Conservation (phyloP, 2,113 vertebrate genomes). For the Procavia capensis region DNA sequence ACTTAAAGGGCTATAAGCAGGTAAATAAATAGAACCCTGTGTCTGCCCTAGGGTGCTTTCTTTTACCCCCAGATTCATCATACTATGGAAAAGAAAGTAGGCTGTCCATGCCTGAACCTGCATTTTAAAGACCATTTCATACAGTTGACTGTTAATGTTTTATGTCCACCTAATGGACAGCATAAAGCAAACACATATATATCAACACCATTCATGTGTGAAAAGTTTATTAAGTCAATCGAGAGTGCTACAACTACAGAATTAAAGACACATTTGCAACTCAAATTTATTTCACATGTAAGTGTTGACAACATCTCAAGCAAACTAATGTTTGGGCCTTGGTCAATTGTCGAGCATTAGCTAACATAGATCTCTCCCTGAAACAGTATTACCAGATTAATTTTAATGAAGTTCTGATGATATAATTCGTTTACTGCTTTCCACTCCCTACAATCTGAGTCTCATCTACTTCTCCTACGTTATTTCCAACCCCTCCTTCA, state of each 20-base stretch:
- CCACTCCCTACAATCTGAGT: neutral
- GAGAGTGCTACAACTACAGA: constrained; percentile 39
- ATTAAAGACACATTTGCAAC: constrained; percentile 45
- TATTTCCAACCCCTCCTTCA: neutral
- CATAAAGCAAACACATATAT: constrained; percentile 1
- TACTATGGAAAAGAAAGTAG: constrained; percentile 31
- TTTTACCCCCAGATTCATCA: constrained; percentile 34
- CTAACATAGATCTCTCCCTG: neutral
- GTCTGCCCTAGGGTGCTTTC: neutral
- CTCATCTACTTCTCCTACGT: neutral
- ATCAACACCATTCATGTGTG: constrained; percentile 5
- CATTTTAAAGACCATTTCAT: constrained; percentile 39
- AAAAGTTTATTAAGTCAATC: constrained; percentile 34
- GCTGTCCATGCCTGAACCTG: constrained; percentile 40
- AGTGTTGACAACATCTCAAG: neutral
- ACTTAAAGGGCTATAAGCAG: constrained; percentile 44
- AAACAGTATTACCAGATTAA: neutral
- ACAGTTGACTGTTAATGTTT: neutral
- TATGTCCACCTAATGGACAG: neutral
- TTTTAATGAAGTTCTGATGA: constrained; percentile 6
- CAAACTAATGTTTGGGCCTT: neutral
- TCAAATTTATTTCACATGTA: constrained; percentile 31
- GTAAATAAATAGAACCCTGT: constrained; percentile 38
- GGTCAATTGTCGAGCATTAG: neutral
- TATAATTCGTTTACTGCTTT: neutral